Conservation (phyloP, 2,888 invertebrate genomes). For the Autographa gamma region DNA sequence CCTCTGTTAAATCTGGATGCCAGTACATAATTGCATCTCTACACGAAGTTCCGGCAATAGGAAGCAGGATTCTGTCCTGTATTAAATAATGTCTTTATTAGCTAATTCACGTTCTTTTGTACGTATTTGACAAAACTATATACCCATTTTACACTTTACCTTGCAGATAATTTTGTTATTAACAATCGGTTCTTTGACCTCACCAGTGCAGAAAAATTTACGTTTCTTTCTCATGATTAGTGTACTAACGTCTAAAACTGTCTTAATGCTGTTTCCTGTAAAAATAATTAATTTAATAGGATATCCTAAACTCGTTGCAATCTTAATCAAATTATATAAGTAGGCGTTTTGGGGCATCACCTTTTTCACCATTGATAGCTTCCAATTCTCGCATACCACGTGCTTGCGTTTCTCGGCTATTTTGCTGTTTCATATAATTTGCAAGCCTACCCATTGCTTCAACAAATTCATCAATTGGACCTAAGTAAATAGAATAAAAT, state of each 20-base stretch:
- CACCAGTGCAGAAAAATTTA: conserved; percentile 85
- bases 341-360: conserved; percentile 59
- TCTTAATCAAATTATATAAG: no score
- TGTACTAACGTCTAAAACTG: conserved; percentile 83
- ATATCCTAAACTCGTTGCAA: no score
- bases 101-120: background rate
- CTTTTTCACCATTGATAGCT: conserved; percentile 85
- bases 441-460: conserved; percentile 81
- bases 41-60: conserved; percentile 83
- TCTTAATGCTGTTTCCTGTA: conserved; percentile 84
- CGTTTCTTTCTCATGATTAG: conserved; percentile 84
- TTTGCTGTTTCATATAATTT: conserved; percentile 83
- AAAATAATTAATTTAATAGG: background rate
- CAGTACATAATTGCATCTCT: conserved; percentile 86
- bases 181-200: conserved; percentile 86
- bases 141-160: conserved; percentile 60
- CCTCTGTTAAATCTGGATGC: conserved; percentile 84
- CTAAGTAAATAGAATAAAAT: conserved; percentile 55
- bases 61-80: conserved; percentile 83
- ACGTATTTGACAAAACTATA: background rate
- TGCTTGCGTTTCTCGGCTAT: conserved; percentile 82
- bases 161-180: conserved; percentile 86
- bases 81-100: background rate
- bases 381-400: conserved; percentile 85
- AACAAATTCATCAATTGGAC: conserved; percentile 85